phyloP scores from a whole-genome alignment of 2,113 vertebrate species.

The Dipodomys stephensi region DNA sequence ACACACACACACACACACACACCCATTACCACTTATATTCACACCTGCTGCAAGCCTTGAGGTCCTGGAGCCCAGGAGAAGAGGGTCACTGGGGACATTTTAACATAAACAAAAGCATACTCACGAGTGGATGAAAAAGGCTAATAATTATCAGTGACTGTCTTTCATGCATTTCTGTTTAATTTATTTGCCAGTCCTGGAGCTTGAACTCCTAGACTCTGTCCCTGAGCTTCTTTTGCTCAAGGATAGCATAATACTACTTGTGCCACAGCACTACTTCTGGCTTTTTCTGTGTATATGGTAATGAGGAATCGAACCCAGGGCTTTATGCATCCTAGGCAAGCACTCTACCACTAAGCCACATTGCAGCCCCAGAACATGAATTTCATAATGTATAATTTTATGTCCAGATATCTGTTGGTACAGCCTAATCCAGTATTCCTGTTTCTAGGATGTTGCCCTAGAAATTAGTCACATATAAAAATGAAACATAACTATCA shows the following conservation, averaged over 20 bases:
- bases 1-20: too few species aligned
- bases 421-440: background rate
- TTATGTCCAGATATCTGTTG: constrained; percentile 23
- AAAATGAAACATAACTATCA: background rate
- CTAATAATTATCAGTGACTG: background rate
- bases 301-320: too few species aligned
- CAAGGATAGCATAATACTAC: too few species aligned
- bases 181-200: too few species aligned
- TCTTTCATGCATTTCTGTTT: background rate
- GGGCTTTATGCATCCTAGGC: too few species aligned
- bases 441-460: background rate
- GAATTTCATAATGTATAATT: background rate
- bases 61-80: background rate
- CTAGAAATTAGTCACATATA: background rate
- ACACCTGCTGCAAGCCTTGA: background rate
- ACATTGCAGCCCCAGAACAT: background rate
- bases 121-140: background rate
- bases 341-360: too few species aligned
- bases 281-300: too few species aligned
- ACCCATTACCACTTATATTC: too few species aligned
- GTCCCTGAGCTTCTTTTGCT: too few species aligned
- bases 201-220: too few species aligned
- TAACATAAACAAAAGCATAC: constrained; percentile 6
- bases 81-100: background rate
- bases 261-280: too few species aligned